Conservation (phyloP, 2,113 vertebrate species). For the Cyanoliseus patagonus region DNA sequence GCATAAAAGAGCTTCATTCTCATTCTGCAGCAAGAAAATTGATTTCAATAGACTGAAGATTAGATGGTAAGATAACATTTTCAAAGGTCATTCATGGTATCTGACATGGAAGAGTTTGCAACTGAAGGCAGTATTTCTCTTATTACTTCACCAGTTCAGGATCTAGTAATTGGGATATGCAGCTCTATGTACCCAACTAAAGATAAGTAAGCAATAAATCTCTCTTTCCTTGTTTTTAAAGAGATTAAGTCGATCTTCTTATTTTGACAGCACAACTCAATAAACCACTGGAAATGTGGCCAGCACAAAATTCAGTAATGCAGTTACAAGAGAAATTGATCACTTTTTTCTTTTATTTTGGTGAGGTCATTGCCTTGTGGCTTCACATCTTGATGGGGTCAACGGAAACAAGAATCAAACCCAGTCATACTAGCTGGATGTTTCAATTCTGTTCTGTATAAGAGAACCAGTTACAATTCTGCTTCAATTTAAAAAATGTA, state of each 20-base stretch:
- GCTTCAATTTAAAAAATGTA: not conserved
- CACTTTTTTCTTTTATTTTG: not conserved
- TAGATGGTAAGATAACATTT: slow-evolving; percentile 42
- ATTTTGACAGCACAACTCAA: not conserved
- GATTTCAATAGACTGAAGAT: slow-evolving; percentile 36
- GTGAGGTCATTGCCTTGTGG: not conserved
- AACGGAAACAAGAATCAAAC: not conserved
- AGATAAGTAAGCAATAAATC: not conserved
- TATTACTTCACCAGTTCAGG: not conserved
- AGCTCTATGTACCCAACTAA: not conserved
- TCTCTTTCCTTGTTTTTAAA: not conserved
- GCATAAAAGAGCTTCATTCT: not conserved
- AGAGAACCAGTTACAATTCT: not conserved
- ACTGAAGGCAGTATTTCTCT: not conserved
- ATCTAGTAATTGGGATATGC: not conserved
- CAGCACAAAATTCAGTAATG: not conserved
- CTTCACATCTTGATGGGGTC: not conserved
- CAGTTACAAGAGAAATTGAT: not conserved
- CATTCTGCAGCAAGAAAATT: not conserved
- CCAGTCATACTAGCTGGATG: not conserved
- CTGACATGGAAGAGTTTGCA: not conserved
- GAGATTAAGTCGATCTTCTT: not conserved
- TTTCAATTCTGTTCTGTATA: not conserved
- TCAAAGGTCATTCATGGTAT: slow-evolving; percentile 28
- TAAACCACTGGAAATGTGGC: not conserved